phyloP scores from a whole-genome alignment of 1,140 invertebrate genomes.

The Asbolus verrucosus region DNA sequence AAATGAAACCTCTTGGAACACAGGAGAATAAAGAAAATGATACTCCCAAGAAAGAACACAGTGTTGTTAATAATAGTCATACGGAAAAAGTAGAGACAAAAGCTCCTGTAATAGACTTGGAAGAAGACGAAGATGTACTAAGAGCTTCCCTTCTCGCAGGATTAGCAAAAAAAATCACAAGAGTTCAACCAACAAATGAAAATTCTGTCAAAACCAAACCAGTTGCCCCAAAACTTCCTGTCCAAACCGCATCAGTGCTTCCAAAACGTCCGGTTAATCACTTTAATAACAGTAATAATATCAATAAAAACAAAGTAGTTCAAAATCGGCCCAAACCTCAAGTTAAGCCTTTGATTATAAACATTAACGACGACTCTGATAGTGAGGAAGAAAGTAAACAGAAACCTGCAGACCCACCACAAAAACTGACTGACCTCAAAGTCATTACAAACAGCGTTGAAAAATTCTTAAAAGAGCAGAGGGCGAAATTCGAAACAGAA shows the following conservation, averaged over 20 bases:
- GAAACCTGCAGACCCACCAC: constrained; percentile 20
- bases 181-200: constrained; percentile 32
- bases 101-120: constrained; percentile 42
- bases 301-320: constrained; percentile 16
- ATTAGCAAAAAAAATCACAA: constrained; percentile 62
- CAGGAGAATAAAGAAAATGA: constrained; percentile 57
- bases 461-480: constrained; percentile 61
- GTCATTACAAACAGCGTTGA: constrained; percentile 55
- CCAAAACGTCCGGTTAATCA: constrained; percentile 7
- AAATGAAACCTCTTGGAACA: background rate
- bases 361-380: constrained; percentile 59
- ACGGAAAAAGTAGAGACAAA: constrained; percentile 44
- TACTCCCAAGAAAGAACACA: constrained; percentile 12
- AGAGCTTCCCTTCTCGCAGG: constrained; percentile 62
- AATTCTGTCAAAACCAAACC: constrained; percentile 20
- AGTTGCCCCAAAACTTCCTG: constrained; percentile 34
- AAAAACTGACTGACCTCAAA: constrained; percentile 36
- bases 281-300: constrained; percentile 41
- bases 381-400: constrained; percentile 54
- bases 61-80: constrained; percentile 41
- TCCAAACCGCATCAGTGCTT: background rate
- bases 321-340: constrained; percentile 23
- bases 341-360: constrained; percentile 62
- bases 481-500: constrained; percentile 60
- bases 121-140: constrained; percentile 64